Evolutionary conservation across 2,113 vertebrate species (phyloP).

Genomic region (Ascaphus truei): DNA sequence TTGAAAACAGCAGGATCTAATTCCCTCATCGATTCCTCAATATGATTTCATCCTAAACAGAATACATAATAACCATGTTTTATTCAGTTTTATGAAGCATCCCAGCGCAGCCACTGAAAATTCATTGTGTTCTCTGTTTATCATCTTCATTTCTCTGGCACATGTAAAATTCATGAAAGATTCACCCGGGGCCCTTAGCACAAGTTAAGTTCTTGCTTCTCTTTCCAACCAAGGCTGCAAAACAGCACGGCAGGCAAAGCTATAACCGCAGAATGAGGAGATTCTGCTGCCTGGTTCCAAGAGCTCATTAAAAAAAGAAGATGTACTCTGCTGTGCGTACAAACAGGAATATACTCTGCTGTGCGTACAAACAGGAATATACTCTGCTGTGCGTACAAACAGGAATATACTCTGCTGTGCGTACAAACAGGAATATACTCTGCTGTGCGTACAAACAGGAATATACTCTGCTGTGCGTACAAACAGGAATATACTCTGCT

Average conservation of each 20-base stretch:
- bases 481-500: too few species aligned
- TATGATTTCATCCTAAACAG: not conserved
- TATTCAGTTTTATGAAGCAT: not conserved
- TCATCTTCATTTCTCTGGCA: conserved; percentile 12
- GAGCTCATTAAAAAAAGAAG: conserved; percentile 11
- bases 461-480: too few species aligned
- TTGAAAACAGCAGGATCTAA: not conserved
- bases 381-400: too few species aligned
- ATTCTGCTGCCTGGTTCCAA: conserved; percentile 3
- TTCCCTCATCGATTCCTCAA: not conserved
- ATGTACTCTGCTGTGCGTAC: not conserved
- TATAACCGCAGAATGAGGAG: conserved; percentile 31
- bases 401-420: too few species aligned
- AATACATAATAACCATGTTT: not conserved
- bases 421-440: too few species aligned
- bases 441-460: too few species aligned
- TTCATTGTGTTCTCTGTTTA: conserved; percentile 32
- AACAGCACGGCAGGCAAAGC: not conserved
- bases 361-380: too few species aligned
- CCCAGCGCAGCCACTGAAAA: conserved; percentile 26
- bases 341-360: too few species aligned
- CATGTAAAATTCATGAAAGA: conserved; percentile 27
- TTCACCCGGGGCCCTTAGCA: conserved; percentile 24
- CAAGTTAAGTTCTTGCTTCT: not conserved
- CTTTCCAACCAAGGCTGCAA: not conserved